A percentile compares a stretch with the other conserved stretches of the same genome.
Evolutionary conservation across 2,797 vertebrate species (phyloP).

Genomic region (Pogonophryne albipinna): DNA sequence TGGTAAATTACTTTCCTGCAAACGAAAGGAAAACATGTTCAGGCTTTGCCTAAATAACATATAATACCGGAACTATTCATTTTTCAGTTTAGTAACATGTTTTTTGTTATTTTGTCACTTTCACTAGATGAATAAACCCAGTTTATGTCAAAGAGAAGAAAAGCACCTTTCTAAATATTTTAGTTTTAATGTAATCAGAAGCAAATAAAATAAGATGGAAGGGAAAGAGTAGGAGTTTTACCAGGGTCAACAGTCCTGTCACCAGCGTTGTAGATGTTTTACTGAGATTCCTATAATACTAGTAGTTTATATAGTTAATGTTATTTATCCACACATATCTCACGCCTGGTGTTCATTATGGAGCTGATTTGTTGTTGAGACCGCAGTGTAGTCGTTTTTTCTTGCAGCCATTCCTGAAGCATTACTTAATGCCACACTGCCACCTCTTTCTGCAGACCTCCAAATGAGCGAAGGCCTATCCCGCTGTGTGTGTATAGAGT

Average conservation of each 20-base stretch:
- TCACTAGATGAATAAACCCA: background rate
- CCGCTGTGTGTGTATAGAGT: slow-evolving; percentile 41
- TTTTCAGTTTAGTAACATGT: background rate
- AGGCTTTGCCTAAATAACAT: background rate
- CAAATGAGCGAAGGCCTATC: slow-evolving; percentile 52
- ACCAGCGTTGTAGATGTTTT: background rate
- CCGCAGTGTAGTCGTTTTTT: slow-evolving; percentile 53
- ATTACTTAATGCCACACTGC: slow-evolving; percentile 63
- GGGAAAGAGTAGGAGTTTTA: too few species aligned
- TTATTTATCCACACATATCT: slow-evolving; percentile 48
- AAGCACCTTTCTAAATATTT: background rate
- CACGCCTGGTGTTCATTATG: slow-evolving; percentile 53
- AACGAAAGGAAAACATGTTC: background rate
- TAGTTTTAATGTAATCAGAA: background rate
- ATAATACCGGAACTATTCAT: background rate
- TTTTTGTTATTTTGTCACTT: background rate
- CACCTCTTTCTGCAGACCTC: slow-evolving; percentile 59
- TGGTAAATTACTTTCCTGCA: background rate
- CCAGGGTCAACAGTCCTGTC: slow-evolving; percentile 7
- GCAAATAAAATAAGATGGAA: background rate
- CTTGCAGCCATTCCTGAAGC: slow-evolving; percentile 55
- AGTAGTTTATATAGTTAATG: slow-evolving; percentile 16
- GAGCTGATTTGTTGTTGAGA: slow-evolving; percentile 67
- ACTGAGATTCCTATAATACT: slow-evolving; percentile 17
- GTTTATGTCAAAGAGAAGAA: background rate